Base-by-base conservation (phyloP, 2,113 vertebrate species). In the Maccullochella peelii region DNA sequence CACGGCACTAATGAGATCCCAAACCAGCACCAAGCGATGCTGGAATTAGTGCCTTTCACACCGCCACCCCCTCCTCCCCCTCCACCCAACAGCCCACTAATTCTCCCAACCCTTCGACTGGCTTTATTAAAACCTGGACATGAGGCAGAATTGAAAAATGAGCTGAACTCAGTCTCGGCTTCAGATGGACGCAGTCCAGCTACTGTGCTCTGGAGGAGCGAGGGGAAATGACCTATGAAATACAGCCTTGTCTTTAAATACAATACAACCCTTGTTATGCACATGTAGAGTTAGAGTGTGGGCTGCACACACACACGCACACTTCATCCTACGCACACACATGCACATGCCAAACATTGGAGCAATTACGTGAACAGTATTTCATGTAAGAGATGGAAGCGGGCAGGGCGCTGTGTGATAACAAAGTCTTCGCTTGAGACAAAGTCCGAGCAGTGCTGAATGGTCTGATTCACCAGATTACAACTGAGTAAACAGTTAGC, bases 51-150 rank as follows among this genome's bases (percentile, higher is more conserved):
- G 83, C 80, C 81, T 85, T 86, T 80, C 81, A 80, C 84, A 55
- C 78, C 55, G 15, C 61, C 73, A 0, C 57, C 68, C 16, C 83
- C 74, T 33, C 69, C 72, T 8, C 80, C 58, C 3, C 63, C 68
- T 4, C 40, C 55, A 27, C 82, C 25, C 79, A 68, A 66, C 87
- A 79, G 69, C 83, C 72, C 66, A 75, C 77, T 77, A 90, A 91
- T 90, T 89, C 84, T 86, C 83, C 79, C 74, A 79, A 86, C 77
- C 88, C 83, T 89, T 89, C 36, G 18, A 83, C 80, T 67, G 77
- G 87, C 92, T 94, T 94, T 95, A 94, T 95, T 95, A 94, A 94
- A 95, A 91, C 86, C 79, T 86, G 88, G 83, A 93, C 92, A 88
- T 25, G 83, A 87, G 81, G 77, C 89, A 54, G 86, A 68, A 68